These are phyloP conservation scores for Otis tarda DNA, from an alignment of 2,113 vertebrate genomes.

Conservation along the genomic window DNA sequence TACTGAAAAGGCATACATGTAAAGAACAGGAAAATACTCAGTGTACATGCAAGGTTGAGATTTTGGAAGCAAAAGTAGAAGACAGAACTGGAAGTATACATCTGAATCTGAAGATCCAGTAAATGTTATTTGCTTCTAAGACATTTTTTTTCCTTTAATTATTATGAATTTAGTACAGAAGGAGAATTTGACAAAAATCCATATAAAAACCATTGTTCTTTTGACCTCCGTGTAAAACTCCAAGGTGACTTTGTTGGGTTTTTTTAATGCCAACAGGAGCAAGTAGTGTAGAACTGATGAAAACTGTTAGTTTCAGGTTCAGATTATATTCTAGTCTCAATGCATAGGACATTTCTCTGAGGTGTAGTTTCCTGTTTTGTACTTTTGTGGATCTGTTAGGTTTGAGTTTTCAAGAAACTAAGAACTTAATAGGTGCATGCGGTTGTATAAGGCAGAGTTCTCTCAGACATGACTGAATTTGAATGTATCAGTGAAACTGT, in stretches of 20 bases:
- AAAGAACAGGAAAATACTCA: neutral
- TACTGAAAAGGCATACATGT: neutral
- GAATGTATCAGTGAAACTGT: neutral
- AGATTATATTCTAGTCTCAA: neutral
- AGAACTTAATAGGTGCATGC: neutral
- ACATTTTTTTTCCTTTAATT: neutral
- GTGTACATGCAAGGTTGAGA: neutral
- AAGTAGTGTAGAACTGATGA: neutral
- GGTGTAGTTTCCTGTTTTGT: neutral
- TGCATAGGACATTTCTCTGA: neutral
- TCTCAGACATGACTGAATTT: neutral
- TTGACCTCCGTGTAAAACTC: neutral
- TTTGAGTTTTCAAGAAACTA: neutral
- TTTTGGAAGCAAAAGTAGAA: neutral
- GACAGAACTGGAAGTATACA: fast-evolving
- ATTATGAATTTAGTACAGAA: neutral
- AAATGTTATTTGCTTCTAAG: neutral
- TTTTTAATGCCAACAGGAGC: neutral
- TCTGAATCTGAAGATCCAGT: neutral
- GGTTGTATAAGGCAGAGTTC: neutral
- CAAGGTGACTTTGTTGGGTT: neutral
- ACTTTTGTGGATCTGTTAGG: neutral
- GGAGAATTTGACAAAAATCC: neutral
- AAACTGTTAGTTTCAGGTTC: neutral
- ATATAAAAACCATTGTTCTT: neutral